A percentile compares a stretch with the other conserved stretches of the same genome.
These are phyloP conservation scores for Pachliopta kotzebuea DNA, from an alignment of 2,888 invertebrate species.

Conservation along the genomic window DNA sequence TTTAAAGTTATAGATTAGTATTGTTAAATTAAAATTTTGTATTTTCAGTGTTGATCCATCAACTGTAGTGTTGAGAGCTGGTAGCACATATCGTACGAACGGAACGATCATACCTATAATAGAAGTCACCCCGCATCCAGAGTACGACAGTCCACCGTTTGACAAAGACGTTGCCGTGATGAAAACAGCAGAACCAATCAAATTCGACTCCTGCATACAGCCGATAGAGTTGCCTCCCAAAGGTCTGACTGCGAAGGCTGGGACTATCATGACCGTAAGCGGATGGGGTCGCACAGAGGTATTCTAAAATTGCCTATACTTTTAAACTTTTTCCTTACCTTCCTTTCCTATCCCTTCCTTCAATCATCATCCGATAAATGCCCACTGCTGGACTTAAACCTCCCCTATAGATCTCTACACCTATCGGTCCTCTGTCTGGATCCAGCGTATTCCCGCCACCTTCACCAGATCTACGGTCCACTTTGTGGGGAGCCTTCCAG, in stretches of 20 bases:
- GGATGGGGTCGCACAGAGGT: conserved; percentile 68
- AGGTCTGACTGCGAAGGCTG: conserved; percentile 42
- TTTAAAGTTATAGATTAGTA: too few species aligned
- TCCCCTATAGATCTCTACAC: too few species aligned
- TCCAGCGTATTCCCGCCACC: too few species aligned
- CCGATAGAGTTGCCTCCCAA: conserved; percentile 49
- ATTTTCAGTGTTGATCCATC: conserved; percentile 8
- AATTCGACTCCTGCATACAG: conserved; percentile 52
- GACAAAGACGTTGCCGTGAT: conserved; percentile 70
- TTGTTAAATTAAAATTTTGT: too few species aligned
- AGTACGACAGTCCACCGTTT: conserved; percentile 57
- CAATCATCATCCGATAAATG: too few species aligned
- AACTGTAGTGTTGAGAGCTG: conserved; percentile 57
- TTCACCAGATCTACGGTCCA: too few species aligned
- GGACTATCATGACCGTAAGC: conserved; percentile 51
- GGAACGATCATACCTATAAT: conserved; percentile 69
- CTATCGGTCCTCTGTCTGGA: too few species aligned
- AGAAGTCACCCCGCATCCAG: conserved; percentile 58
- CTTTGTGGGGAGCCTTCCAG: too few species aligned
- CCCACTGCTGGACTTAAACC: too few species aligned
- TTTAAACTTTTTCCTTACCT: too few species aligned
- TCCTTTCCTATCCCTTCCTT: too few species aligned
- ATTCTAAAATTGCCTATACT: conserved; percentile 1
- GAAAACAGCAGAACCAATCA: conserved; percentile 57
- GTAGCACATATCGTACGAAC: conserved; percentile 58